These are phyloP conservation scores for Apis dorsata DNA, from an alignment of 1,140 invertebrate genomes.

Conservation along the genomic window DNA sequence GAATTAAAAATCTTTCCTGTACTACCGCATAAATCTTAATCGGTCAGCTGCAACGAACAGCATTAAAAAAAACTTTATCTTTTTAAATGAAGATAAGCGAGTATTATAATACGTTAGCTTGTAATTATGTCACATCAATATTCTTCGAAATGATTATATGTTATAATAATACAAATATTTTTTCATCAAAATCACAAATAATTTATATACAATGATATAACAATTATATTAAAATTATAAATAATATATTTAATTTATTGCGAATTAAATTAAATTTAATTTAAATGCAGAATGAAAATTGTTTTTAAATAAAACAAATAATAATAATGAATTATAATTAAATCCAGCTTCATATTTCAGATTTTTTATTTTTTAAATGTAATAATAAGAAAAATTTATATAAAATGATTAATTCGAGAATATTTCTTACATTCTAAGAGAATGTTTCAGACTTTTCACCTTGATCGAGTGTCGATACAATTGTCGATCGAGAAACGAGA, in stretches of 20 bases:
- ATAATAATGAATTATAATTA: not conserved
- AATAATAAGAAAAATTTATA: not conserved
- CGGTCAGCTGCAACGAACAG: not conserved
- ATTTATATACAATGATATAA: too few relatives aligned
- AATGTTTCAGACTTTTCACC: not conserved
- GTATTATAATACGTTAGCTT: not conserved
- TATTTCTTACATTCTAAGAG: conserved; percentile 4
- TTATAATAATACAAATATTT: too few relatives aligned
- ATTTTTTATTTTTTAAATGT: not conserved
- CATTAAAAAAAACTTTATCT: not conserved
- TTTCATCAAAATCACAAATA: too few relatives aligned
- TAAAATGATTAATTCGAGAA: not conserved
- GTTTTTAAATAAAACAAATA: not conserved
- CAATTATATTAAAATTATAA: too few relatives aligned
- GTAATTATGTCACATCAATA: not conserved
- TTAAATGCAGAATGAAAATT: too few relatives aligned
- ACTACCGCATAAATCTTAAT: conserved; percentile 7
- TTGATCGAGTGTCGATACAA: not conserved
- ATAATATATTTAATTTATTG: too few relatives aligned
- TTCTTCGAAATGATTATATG: too few relatives aligned
- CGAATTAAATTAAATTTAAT: too few relatives aligned
- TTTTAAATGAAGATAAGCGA: not conserved
- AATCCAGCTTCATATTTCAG: too few relatives aligned
- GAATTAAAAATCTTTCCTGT: conserved; percentile 3
- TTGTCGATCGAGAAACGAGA: not conserved